Conservation (phyloP, 2,888 invertebrate genomes). For the Piscicola geometra region DNA sequence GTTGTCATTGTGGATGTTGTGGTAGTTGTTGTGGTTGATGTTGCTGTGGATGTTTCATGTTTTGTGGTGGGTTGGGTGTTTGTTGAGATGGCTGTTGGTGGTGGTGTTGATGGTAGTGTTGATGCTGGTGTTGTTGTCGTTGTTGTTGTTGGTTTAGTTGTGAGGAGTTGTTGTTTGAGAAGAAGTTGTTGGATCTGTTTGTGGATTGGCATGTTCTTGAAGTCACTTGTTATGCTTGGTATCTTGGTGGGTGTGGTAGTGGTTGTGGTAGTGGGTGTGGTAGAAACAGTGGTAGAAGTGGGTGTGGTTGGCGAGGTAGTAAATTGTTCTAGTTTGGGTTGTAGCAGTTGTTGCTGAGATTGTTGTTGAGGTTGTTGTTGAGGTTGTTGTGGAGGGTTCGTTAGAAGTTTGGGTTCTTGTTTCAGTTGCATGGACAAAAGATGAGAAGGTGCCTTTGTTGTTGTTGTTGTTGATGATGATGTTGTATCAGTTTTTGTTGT, state of each 20-base stretch:
- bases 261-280: conserved; percentile 13
- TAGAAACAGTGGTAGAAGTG: conserved; percentile 11
- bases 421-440: conserved; percentile 2
- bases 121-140: conserved; percentile 34
- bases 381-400: neutral
- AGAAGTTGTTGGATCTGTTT: conserved; percentile 2
- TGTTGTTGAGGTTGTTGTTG: conserved; percentile 21
- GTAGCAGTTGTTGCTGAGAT: conserved; percentile 2
- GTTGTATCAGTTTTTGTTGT: neutral
- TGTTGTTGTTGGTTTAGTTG: conserved; percentile 8
- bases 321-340: conserved; percentile 20
- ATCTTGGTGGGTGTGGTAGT: conserved; percentile 1
- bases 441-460: neutral
- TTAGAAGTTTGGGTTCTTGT: neutral
- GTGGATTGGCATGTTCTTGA: conserved; percentile 22
- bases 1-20: conserved; percentile 14
- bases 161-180: conserved; percentile 5
- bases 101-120: conserved; percentile 19
- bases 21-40: neutral
- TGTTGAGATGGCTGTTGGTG: conserved; percentile 29
- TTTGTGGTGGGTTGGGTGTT: conserved; percentile 23
- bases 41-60: neutral
- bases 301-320: neutral
- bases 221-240: too few relatives aligned
- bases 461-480: conserved; percentile 11